These are phyloP conservation scores for Pteropus alecto DNA, from an alignment of 2,113 vertebrate genomes.

Conservation along the genomic window DNA sequence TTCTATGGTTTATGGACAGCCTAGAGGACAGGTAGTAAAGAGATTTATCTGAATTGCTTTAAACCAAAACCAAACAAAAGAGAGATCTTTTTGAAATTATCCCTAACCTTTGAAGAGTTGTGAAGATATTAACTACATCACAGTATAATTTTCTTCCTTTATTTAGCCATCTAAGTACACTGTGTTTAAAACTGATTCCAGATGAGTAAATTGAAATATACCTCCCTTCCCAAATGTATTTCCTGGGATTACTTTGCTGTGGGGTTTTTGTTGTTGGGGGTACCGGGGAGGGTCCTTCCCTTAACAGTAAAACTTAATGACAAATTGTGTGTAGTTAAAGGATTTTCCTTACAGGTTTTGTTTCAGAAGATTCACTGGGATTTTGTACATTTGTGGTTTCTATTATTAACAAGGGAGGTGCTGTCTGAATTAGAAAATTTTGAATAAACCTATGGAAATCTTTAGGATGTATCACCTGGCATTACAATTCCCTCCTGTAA, in stretches of 20 bases:
- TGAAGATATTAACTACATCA: neutral
- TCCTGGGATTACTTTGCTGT: neutral
- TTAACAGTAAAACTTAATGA: neutral
- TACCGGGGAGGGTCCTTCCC: neutral
- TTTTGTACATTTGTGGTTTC: neutral
- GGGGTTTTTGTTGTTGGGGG: too few species aligned
- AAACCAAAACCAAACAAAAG: neutral
- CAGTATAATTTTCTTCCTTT: neutral
- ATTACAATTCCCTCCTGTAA: neutral
- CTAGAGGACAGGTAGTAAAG: neutral
- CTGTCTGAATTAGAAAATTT: neutral
- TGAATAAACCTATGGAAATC: neutral
- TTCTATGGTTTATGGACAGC: neutral
- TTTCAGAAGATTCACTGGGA: neutral
- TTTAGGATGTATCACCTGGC: neutral
- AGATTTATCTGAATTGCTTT: neutral
- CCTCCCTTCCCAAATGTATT: neutral
- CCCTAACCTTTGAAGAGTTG: neutral
- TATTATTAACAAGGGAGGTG: neutral
- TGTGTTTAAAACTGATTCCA: neutral
- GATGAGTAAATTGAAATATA: neutral
- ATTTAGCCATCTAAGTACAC: neutral
- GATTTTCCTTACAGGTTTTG: neutral
- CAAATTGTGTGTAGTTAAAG: neutral
- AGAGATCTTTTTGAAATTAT: slow-evolving; percentile 12